A percentile compares a stretch with the other conserved stretches of the same genome.
phyloP scores from a whole-genome alignment of 2,113 vertebrate species.

The Otus sunia region DNA sequence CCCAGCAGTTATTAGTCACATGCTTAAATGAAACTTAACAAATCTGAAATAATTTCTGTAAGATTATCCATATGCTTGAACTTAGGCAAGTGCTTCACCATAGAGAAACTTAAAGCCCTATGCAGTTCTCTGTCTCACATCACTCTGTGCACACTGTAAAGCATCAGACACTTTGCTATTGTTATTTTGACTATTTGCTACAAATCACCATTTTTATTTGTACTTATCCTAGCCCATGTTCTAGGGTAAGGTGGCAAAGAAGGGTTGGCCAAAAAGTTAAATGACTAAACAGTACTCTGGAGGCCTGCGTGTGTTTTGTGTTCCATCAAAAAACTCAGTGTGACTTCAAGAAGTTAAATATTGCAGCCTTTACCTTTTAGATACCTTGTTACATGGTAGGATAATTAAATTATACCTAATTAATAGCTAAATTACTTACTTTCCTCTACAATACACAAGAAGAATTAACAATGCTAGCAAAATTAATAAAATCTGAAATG shows the following conservation, averaged over 20 bases:
- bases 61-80: not conserved
- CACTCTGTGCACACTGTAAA: not conserved
- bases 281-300: not conserved
- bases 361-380: not conserved
- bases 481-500: not conserved
- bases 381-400: not conserved
- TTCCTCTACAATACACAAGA: not conserved
- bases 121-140: not conserved
- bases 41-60: not conserved
- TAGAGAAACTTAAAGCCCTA: not conserved
- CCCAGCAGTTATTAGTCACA: not conserved
- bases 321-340: not conserved
- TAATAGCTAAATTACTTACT: not conserved
- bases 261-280: not conserved
- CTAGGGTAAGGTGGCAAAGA: not conserved
- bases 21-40: not conserved
- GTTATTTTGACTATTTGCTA: not conserved
- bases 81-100: not conserved
- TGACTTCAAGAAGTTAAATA: not conserved
- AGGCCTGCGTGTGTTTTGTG: not conserved
- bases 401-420: not conserved
- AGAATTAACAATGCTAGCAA: not conserved
- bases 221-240: not conserved
- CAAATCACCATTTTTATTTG: not conserved
- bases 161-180: not conserved